Percentiles rank a stretch among this genome's conserved stretches.
Evolutionary conservation across 2,113 vertebrate genomes (phyloP).

Genomic region (Heptranchias perlo): DNA sequence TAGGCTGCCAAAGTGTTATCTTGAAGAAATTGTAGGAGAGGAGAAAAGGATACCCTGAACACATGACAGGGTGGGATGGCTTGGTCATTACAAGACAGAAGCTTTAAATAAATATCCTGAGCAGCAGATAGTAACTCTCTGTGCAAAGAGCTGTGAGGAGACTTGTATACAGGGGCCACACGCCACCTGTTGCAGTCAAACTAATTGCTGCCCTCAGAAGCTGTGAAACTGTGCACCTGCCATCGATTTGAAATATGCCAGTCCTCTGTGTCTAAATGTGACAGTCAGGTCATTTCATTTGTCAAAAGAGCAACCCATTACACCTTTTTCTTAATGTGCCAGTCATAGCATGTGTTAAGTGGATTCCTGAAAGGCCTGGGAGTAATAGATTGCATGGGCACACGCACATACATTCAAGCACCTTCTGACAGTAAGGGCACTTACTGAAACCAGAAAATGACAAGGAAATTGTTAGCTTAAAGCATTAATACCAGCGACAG

Average conservation of each 20-base stretch:
- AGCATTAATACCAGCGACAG: not conserved
- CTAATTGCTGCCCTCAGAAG: not conserved
- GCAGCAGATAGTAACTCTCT: not conserved
- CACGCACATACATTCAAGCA: not conserved
- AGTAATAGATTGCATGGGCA: not conserved
- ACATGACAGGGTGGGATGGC: not conserved
- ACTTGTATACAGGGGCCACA: not conserved
- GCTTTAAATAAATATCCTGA: not conserved
- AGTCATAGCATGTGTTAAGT: not conserved
- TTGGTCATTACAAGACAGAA: not conserved
- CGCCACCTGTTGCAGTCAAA: not conserved
- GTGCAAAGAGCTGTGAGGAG: not conserved
- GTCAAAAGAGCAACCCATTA: not conserved
- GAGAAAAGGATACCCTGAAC: not conserved
- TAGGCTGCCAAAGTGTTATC: not conserved
- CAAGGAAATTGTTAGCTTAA: not conserved
- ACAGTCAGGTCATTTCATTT: not conserved
- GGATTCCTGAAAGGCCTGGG: not conserved
- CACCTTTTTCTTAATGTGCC: not conserved
- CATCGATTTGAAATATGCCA: not conserved
- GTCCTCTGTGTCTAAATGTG: not conserved
- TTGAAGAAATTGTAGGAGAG: not conserved
- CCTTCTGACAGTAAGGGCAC: not conserved
- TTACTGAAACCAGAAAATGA: not conserved
- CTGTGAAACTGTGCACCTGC: not conserved